Evolutionary conservation across 2,888 invertebrate genomes (phyloP).

Genomic region (Antheraea assamensis): DNA sequence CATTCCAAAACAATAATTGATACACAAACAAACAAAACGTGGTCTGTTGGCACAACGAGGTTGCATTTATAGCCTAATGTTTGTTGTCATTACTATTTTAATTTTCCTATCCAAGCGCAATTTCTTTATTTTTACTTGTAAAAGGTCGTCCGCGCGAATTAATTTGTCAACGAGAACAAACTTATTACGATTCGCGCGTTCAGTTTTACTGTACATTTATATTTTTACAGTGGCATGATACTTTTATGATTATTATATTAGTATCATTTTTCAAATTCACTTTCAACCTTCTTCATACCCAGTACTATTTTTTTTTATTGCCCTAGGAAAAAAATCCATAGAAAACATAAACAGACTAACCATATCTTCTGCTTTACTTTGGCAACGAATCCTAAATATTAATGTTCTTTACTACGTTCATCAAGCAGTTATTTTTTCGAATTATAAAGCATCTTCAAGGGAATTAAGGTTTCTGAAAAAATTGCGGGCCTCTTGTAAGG

Average conservation of each 20-base stretch:
- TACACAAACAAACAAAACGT: slow-evolving; percentile 28
- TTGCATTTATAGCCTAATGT: slow-evolving; percentile 24
- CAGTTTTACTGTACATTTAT: slow-evolving; percentile 27
- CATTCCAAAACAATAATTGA: slow-evolving; percentile 27
- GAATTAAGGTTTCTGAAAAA: too few species aligned
- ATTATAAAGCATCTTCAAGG: too few species aligned
- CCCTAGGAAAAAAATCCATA: too few species aligned
- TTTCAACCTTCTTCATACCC: too few species aligned
- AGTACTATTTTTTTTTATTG: too few species aligned
- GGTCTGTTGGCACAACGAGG: slow-evolving; percentile 35
- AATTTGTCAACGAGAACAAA: slow-evolving; percentile 3
- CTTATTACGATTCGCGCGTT: slow-evolving; percentile 25
- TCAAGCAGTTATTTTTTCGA: too few species aligned
- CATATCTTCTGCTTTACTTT: too few species aligned
- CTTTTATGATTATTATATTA: not conserved
- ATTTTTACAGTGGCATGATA: slow-evolving; percentile 17
- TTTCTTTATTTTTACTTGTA: not conserved
- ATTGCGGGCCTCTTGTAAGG: too few species aligned
- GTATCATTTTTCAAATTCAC: not conserved
- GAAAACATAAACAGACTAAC: too few species aligned
- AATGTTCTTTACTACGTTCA: too few species aligned
- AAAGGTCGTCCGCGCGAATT: not conserved
- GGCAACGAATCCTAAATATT: too few species aligned
- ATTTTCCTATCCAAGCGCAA: not conserved
- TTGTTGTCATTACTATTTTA: slow-evolving; percentile 7